Conservation (phyloP, 2,888 invertebrate genomes). For the Hyposoter didymator region DNA sequence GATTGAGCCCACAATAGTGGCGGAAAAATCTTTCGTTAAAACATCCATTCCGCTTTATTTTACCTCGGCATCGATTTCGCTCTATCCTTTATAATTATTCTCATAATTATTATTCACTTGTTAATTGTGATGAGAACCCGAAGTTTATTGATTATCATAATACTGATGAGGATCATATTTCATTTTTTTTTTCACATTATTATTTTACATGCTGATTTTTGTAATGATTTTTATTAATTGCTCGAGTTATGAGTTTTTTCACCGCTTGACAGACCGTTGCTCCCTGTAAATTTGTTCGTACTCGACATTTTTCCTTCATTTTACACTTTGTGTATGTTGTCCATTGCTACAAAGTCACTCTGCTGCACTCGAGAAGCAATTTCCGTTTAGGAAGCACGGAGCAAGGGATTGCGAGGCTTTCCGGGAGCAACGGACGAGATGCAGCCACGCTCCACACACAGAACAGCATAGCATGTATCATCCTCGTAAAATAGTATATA, state of each 20-base stretch:
- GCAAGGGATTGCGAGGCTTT: slow-evolving; percentile 44
- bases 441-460: slow-evolving; percentile 5
- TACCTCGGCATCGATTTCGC: background rate
- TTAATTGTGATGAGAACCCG: background rate
- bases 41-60: background rate
- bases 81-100: slow-evolving; percentile 5
- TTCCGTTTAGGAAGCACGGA: slow-evolving; percentile 58
- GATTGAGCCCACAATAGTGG: slow-evolving; percentile 21
- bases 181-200: background rate
- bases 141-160: background rate
- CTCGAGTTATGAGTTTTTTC: background rate
- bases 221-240: background rate
- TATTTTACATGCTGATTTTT: background rate
- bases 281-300: background rate
- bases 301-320: slow-evolving; percentile 12
- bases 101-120: background rate
- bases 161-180: background rate
- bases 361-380: slow-evolving; percentile 55
- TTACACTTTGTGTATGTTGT: slow-evolving; percentile 8
- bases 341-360: slow-evolving; percentile 45
- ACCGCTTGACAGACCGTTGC: background rate
- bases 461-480: background rate
- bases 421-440: slow-evolving; percentile 55
- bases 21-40: slow-evolving; percentile 16
- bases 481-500: slow-evolving; percentile 12